Evolutionary conservation across 2,797 vertebrate genomes (phyloP).

Genomic region (Dermochelys coriacea): DNA sequence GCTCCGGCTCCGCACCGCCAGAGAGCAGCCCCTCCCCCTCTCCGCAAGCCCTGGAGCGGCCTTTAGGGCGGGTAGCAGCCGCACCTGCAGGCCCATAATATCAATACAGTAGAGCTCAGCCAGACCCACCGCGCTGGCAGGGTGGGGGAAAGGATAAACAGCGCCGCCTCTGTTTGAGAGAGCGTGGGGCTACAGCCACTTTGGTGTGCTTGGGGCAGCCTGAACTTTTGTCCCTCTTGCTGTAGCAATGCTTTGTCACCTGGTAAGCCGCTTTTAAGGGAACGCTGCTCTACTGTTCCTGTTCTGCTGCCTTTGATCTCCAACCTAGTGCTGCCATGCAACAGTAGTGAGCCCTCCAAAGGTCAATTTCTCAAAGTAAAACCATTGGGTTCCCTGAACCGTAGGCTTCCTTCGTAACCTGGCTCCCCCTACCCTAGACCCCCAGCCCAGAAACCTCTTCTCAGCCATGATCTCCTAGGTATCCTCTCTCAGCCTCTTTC

Average conservation of each 20-base stretch:
- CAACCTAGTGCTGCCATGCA: background rate
- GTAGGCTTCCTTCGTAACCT: background rate
- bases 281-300: background rate
- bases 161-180: background rate
- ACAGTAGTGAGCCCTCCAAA: background rate
- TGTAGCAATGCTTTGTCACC: accelerated
- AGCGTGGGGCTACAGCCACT: background rate
- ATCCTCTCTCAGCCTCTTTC: background rate
- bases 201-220: no score
- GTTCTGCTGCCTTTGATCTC: background rate
- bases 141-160: no score
- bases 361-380: background rate
- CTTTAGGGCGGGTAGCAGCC: no score
- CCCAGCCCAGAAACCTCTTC: background rate
- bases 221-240: background rate
- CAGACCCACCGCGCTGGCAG: background rate
- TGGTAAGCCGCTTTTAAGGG: background rate
- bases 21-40: no score
- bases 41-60: no score
- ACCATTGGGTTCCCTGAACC: background rate
- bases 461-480: background rate
- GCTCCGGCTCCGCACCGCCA: no score
- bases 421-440: background rate
- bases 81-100: no score
- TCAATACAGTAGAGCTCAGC: background rate